A percentile compares a stretch with the other conserved stretches of the same genome.
Evolutionary conservation across 2,797 vertebrate genomes (phyloP).

Genomic region (Luscinia luscinia): DNA sequence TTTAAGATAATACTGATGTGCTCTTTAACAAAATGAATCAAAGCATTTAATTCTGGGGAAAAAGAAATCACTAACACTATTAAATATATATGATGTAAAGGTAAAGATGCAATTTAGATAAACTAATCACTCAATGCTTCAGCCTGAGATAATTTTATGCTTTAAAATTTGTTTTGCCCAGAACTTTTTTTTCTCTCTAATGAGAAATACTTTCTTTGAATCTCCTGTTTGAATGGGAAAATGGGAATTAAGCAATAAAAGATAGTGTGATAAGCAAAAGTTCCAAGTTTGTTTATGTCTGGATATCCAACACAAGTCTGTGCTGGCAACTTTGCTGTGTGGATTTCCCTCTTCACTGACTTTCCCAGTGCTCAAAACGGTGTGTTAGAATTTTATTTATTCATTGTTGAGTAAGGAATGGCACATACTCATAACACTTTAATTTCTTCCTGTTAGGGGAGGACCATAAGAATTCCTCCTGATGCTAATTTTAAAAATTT

Average conservation of each 20-base stretch:
- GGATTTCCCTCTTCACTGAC: neutral
- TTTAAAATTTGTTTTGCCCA: neutral
- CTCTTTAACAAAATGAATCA: neutral
- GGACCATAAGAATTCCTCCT: neutral
- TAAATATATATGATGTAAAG: neutral
- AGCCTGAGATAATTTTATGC: neutral
- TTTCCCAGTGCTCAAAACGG: neutral
- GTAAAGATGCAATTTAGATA: neutral
- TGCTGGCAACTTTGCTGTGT: fast-evolving
- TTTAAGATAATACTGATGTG: neutral
- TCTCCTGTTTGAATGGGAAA: neutral
- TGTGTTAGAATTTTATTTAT: neutral
- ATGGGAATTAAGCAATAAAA: neutral
- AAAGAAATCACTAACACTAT: neutral
- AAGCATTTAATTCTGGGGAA: neutral
- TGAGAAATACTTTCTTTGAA: neutral
- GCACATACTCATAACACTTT: neutral
- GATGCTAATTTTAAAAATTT: neutral
- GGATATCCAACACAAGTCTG: neutral
- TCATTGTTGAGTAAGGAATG: neutral
- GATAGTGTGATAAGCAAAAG: neutral
- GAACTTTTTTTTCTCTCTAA: neutral
- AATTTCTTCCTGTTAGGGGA: neutral
- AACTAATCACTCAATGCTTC: neutral
- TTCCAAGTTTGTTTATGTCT: neutral